These are phyloP conservation scores for Pogonomyrmex barbatus DNA, from an alignment of 1,140 invertebrate genomes.

Conservation along the genomic window DNA sequence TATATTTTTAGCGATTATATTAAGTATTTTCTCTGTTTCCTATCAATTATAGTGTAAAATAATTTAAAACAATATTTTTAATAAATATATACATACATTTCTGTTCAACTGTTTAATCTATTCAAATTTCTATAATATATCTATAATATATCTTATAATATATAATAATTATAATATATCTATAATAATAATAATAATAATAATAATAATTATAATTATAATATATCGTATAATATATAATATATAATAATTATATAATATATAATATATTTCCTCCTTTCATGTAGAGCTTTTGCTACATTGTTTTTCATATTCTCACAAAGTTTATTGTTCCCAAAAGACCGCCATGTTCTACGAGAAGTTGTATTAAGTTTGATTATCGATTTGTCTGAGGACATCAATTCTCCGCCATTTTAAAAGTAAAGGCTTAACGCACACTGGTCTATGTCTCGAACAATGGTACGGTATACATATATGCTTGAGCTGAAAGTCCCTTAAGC, in stretches of 20 bases:
- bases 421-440: slow-evolving; percentile 47
- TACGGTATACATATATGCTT: slow-evolving; percentile 33
- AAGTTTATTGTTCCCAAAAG: slow-evolving; percentile 41
- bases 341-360: slow-evolving; percentile 12
- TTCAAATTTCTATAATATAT: not conserved
- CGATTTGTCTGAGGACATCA: slow-evolving; percentile 53
- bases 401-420: slow-evolving; percentile 56
- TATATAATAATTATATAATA: no score
- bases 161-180: no score
- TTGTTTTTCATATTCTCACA: slow-evolving; percentile 18
- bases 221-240: no score
- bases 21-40: not conserved
- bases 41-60: not conserved
- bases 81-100: not conserved
- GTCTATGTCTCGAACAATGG: slow-evolving; percentile 36
- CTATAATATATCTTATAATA: not conserved
- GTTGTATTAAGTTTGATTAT: slow-evolving; percentile 52
- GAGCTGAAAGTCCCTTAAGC: slow-evolving; percentile 49
- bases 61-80: not conserved
- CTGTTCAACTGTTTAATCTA: not conserved
- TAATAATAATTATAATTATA: no score
- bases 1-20: not conserved
- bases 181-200: no score
- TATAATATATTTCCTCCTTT: not conserved
- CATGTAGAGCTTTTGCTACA: not conserved